phyloP scores from a whole-genome alignment of 1,140 invertebrate species.

The Belonocnema kinseyi region DNA sequence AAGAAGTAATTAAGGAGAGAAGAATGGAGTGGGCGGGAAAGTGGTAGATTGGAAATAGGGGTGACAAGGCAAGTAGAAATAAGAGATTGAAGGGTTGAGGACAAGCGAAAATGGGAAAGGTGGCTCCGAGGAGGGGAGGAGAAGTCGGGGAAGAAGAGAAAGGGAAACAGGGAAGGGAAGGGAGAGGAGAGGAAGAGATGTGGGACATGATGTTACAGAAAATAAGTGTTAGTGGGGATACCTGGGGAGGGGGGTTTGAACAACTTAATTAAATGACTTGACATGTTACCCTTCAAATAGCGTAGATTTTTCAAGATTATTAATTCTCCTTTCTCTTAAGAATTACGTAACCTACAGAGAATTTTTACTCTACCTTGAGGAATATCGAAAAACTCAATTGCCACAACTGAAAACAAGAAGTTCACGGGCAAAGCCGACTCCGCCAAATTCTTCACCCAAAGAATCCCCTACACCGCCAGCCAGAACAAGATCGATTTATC shows the following conservation, averaged over 20 bases:
- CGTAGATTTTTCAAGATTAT: not conserved
- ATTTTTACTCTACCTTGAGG: constrained; percentile 77
- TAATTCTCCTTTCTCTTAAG: constrained; percentile 50
- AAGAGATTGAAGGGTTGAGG: no score
- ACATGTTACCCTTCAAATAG: constrained; percentile 1
- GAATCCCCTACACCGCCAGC: constrained; percentile 43
- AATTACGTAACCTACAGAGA: constrained; percentile 78
- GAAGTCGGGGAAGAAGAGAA: no score
- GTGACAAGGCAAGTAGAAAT: no score
- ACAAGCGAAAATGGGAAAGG: no score
- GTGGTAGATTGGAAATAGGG: no score
- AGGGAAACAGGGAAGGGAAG: no score
- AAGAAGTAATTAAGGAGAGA: no score
- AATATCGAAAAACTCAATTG: constrained; percentile 73
- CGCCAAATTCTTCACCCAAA: constrained; percentile 52
- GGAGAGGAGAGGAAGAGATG: no score
- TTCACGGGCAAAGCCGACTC: constrained; percentile 44
- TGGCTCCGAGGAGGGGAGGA: no score
- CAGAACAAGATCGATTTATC: constrained; percentile 38
- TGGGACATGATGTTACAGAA: no score
- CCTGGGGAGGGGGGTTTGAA: no score
- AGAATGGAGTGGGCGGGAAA: no score
- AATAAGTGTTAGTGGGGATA: not conserved
- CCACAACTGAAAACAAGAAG: constrained; percentile 64
- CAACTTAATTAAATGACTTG: not conserved